Evolutionary conservation across 2,888 invertebrate species (phyloP).

Genomic region (Cryptus armator): DNA sequence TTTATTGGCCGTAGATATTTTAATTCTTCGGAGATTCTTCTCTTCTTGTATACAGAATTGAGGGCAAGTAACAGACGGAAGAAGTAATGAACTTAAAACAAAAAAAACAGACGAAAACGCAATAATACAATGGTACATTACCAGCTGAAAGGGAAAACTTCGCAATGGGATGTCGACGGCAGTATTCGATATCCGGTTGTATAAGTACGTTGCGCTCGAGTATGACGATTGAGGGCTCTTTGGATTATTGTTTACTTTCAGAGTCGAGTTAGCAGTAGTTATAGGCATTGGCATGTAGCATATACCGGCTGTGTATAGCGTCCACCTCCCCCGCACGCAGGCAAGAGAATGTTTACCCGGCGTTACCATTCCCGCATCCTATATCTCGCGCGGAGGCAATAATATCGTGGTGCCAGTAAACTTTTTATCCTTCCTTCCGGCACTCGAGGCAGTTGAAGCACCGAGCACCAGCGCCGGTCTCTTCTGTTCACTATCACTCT

Average conservation of each 20-base stretch:
- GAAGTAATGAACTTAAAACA: neutral
- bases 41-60: neutral
- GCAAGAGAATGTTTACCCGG: conserved; percentile 41
- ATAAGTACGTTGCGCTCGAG: conserved; percentile 22
- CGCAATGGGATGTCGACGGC: conserved; percentile 18
- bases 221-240: conserved; percentile 1
- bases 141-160: conserved; percentile 21
- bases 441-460: conserved; percentile 40
- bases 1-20: neutral
- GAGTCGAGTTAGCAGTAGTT: conserved; percentile 11
- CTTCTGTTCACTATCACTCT: conserved; percentile 48
- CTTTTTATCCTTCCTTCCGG: conserved; percentile 47
- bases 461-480: conserved; percentile 26
- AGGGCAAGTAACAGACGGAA: neutral
- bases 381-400: conserved; percentile 33
- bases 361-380: conserved; percentile 17
- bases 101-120: neutral
- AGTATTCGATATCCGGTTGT: conserved; percentile 46
- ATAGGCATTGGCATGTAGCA: conserved; percentile 14
- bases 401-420: conserved; percentile 56
- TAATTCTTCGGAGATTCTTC: neutral
- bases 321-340: neutral
- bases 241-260: conserved; percentile 32
- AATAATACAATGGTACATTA: neutral
- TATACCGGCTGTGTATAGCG: neutral